Base-by-base conservation (phyloP, 2,888 invertebrate genomes). In the Xiphydria camelus region DNA sequence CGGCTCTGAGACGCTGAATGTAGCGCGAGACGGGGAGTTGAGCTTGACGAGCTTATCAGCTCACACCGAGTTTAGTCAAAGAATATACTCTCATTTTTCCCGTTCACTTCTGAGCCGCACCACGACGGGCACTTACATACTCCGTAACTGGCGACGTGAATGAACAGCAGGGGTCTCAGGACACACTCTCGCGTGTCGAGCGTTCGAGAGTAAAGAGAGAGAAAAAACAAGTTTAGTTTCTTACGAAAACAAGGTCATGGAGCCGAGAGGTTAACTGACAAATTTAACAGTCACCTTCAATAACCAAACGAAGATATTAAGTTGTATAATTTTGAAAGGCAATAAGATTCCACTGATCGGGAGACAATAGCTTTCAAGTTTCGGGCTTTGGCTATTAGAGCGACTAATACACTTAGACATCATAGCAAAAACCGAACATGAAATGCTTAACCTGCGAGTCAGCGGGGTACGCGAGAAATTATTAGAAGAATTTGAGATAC, bases 351-450 rank as follows among this genome's bases (percentile, higher is more conserved):
- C 44, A 2, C 35, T 54, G n/a, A 43, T 54, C 17, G 47, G 46
- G 6, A 21, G 46, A n/a, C 44, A 47, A 18, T 50, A 46, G 42
- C 36, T 51, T 2, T 26, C 32, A 36, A 41, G 32, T 9, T 41
- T 49, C 15, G 54, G 47, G 2, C 18, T 25, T 4, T 51, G 54
- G 51, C 51, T n/a, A n/a, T n/a, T n/a, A n/a, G n/a, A n/a, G n/a
- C n/a, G n/a, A n/a, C n/a, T n/a, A n/a, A n/a, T n/a, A n/a, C n/a
- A n/a, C n/a, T n/a, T n/a, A n/a, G n/a, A n/a, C n/a, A n/a, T n/a
- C n/a, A n/a, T n/a, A n/a, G n/a, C n/a, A n/a, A n/a, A n/a, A n/a
- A n/a, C n/a, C n/a, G n/a, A n/a, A n/a, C n/a, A 15, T 33, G 14
- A 0, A 7, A 2, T 43, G 12, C 43, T 40, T 33, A 47, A 43